These are phyloP conservation scores for Mercenaria mercenaria DNA, from an alignment of 1,140 invertebrate species.

Conservation along the genomic window DNA sequence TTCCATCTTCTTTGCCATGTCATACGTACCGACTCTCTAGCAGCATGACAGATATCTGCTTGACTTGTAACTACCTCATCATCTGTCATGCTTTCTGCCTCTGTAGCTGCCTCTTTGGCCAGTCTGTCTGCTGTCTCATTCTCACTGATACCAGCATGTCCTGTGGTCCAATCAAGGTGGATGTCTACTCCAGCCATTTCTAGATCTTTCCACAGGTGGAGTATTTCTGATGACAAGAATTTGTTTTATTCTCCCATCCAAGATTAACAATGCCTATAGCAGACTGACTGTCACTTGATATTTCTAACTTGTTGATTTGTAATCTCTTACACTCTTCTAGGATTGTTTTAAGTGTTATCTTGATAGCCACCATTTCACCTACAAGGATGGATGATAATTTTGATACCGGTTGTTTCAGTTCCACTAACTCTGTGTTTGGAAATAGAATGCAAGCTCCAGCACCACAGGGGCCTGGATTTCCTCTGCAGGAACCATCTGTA, in stretches of 20 bases:
- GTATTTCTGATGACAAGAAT: neutral
- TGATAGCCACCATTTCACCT: constrained; percentile 27
- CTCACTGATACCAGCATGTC: neutral
- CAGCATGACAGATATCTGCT: neutral
- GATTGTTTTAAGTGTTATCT: constrained; percentile 18
- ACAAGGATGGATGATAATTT: constrained; percentile 37
- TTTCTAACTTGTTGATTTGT: neutral
- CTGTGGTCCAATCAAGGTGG: neutral
- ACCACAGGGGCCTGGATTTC: constrained; percentile 46
- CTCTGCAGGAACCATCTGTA: constrained; percentile 51
- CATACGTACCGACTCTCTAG: neutral
- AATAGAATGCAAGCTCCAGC: constrained; percentile 6
- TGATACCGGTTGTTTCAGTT: constrained; percentile 21
- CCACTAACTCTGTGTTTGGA: neutral
- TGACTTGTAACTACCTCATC: neutral
- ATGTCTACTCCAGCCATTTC: neutral
- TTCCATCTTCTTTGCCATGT: neutral
- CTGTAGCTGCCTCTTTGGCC: constrained; percentile 7
- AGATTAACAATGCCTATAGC: constrained; percentile 13
- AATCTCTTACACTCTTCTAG: neutral
- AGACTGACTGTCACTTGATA: constrained; percentile 28
- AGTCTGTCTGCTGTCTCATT: constrained; percentile 29
- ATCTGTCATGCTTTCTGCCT: neutral
- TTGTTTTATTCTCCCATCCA: neutral
- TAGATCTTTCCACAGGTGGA: neutral